Evolutionary conservation across 1,140 invertebrate species (phyloP).

Genomic region (Leptinotarsa undecemlineata): DNA sequence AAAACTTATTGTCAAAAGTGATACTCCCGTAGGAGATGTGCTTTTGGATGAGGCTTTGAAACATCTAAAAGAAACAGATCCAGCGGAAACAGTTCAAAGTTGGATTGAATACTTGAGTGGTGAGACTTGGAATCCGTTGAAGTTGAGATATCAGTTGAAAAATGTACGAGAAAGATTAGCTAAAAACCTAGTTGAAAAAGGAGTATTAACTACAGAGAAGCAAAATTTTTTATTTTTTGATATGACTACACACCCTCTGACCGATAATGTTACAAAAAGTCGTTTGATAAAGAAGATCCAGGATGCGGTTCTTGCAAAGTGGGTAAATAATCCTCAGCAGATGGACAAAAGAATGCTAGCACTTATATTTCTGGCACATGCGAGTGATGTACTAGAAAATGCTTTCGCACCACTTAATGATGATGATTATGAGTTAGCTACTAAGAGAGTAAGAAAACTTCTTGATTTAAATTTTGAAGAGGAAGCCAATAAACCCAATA

Average conservation of each 20-base stretch:
- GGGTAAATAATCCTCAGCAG: conserved; percentile 96
- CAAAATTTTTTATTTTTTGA: conserved; percentile 99
- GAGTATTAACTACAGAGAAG: conserved; percentile 99
- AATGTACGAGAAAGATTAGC: conserved; percentile 98
- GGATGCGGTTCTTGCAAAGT: conserved; percentile 93
- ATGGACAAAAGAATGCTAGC: conserved; percentile 95
- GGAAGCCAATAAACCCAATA: conserved; percentile 84
- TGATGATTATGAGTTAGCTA: conserved; percentile 98
- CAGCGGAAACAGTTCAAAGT: conserved; percentile 94
- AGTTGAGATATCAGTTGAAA: conserved; percentile 96
- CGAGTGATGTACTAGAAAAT: conserved; percentile 98
- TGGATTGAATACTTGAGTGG: conserved; percentile 99
- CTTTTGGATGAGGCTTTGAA: conserved; percentile 97
- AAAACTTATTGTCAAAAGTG: conserved; percentile 78
- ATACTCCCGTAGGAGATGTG: conserved; percentile 96
- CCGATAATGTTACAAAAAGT: conserved; percentile 93
- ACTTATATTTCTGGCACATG: conserved; percentile 93
- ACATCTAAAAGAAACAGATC: conserved; percentile 97
- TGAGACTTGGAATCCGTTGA: conserved; percentile 99
- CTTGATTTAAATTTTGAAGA: conserved; percentile 96
- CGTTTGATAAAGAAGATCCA: conserved; percentile 98
- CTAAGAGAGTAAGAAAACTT: conserved; percentile 92
- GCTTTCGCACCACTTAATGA: conserved; percentile 98
- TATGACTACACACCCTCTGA: conserved; percentile 99
- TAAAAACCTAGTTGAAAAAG: conserved; percentile 99